Evolutionary conservation across 2,797 vertebrate genomes (phyloP).

Genomic region (Crenichthys baileyi): DNA sequence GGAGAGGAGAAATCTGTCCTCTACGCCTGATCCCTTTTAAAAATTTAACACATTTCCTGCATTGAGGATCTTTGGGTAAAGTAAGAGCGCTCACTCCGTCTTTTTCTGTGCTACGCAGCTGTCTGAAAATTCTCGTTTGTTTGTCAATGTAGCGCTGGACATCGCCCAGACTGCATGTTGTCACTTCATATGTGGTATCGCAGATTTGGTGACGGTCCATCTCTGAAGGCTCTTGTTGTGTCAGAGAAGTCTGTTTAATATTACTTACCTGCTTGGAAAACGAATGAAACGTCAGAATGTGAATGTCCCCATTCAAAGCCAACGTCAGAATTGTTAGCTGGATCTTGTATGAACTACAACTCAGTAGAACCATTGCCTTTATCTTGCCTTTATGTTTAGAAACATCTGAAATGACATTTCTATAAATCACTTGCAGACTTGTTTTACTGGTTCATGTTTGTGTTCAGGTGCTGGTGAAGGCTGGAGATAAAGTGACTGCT

Average conservation of each 20-base stretch:
- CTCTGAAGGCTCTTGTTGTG: background rate
- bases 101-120: too few species aligned
- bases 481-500: slow-evolving; percentile 86
- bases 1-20: too few species aligned
- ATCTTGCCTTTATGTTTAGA: background rate
- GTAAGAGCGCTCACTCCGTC: too few species aligned
- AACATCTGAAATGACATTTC: background rate
- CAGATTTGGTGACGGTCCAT: too few species aligned
- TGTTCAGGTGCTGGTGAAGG: slow-evolving; percentile 92
- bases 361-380: background rate
- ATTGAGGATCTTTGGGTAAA: too few species aligned
- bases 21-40: too few species aligned
- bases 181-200: too few species aligned
- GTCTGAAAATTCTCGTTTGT: too few species aligned
- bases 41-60: too few species aligned
- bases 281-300: background rate
- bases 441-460: slow-evolving; percentile 15
- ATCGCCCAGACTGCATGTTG: too few species aligned
- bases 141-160: too few species aligned
- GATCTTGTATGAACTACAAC: background rate
- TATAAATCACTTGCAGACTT: background rate
- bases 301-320: background rate
- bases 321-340: background rate
- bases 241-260: background rate
- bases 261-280: background rate